A percentile compares a stretch with the other conserved stretches of the same genome.
Conservation (phyloP, 2,113 vertebrate genomes). For the Phaethon lepturus region DNA sequence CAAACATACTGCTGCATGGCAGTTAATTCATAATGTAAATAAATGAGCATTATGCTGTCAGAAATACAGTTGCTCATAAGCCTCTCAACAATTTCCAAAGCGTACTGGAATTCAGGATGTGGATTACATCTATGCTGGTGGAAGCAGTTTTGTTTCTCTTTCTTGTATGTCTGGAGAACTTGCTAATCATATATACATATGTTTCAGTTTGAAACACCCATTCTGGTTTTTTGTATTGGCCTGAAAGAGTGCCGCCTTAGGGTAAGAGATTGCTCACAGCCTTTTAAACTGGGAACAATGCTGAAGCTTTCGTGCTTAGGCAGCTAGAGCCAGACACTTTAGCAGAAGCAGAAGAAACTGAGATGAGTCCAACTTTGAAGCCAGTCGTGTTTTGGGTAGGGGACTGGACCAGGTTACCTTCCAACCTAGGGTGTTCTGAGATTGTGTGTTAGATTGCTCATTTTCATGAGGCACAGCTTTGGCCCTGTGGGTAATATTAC, state of each 20-base stretch:
- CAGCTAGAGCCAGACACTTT: not conserved
- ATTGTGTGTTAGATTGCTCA: not conserved
- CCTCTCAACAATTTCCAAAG: not conserved
- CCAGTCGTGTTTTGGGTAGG: not conserved
- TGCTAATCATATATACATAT: not conserved
- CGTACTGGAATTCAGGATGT: not conserved
- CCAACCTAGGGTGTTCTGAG: not conserved
- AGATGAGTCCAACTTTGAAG: not conserved
- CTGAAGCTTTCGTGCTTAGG: not conserved
- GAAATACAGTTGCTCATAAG: not conserved
- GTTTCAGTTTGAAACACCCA: not conserved
- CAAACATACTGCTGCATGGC: not conserved
- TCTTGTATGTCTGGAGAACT: not conserved
- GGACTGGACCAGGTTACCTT: not conserved
- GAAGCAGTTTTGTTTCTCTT: not conserved
- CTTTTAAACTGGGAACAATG: not conserved
- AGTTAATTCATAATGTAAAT: not conserved
- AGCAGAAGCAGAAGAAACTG: not conserved
- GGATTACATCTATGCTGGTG: not conserved
- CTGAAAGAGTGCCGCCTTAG: not conserved
- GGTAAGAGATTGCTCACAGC: not conserved
- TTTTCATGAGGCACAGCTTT: not conserved
- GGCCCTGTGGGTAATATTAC: accelerated
- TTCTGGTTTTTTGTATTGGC: not conserved
- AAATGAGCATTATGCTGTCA: not conserved